phyloP scores from a whole-genome alignment of 2,113 vertebrate genomes.

The Antennarius striatus region DNA sequence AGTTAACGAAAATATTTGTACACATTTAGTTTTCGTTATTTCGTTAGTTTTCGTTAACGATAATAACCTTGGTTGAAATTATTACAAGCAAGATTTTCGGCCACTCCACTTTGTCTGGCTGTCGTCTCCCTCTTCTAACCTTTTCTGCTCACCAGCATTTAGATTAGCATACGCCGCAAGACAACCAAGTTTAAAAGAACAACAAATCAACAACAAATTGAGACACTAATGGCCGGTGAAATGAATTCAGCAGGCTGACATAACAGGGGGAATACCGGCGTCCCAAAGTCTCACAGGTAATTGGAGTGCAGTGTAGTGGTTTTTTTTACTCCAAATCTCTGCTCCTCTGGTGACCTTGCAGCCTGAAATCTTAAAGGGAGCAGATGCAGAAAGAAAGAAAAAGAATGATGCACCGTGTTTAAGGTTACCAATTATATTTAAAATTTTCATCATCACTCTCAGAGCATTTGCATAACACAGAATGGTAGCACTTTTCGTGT shows the following conservation, averaged over 20 bases:
- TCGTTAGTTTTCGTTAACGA: too few species aligned
- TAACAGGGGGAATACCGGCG: slow-evolving; percentile 72
- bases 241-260: slow-evolving; percentile 62
- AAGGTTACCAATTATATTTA: slow-evolving; percentile 45
- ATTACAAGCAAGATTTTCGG: slow-evolving; percentile 10
- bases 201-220: slow-evolving; percentile 58
- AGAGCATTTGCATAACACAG: slow-evolving; percentile 46
- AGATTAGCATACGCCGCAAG: slow-evolving; percentile 49
- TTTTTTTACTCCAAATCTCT: slow-evolving; percentile 52
- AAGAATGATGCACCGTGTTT: slow-evolving; percentile 6
- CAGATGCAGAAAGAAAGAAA: slow-evolving; percentile 15
- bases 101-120: neutral
- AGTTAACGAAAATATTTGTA: too few species aligned
- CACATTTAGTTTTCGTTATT: too few species aligned
- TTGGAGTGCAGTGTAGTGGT: slow-evolving; percentile 61
- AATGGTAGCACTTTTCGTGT: slow-evolving; percentile 10
- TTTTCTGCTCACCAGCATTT: slow-evolving; percentile 27
- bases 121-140: slow-evolving; percentile 2
- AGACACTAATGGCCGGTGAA: slow-evolving; percentile 67
- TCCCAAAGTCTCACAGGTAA: slow-evolving; percentile 74
- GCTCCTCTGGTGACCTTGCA: slow-evolving; percentile 65
- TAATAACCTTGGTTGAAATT: too few species aligned
- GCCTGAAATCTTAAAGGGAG: slow-evolving; percentile 46
- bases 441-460: slow-evolving; percentile 38
- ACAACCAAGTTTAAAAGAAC: slow-evolving; percentile 50